Percentiles rank a stretch among this genome's conserved stretches.
These are phyloP conservation scores for Pluvialis apricaria DNA, from an alignment of 2,113 vertebrate genomes.

Conservation along the genomic window DNA sequence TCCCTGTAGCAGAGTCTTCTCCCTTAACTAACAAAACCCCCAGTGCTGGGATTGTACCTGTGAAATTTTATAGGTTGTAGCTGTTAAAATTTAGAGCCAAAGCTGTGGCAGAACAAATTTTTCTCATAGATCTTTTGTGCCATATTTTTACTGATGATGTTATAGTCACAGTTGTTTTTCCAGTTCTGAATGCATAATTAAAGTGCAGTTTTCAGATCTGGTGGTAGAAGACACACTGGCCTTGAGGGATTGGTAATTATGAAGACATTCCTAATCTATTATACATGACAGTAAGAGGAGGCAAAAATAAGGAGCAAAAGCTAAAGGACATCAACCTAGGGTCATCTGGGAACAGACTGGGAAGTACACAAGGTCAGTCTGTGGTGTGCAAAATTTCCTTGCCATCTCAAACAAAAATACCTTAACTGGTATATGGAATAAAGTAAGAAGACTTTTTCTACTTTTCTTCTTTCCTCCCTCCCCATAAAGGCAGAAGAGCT, in stretches of 20 bases:
- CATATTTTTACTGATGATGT: neutral
- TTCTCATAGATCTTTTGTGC: neutral
- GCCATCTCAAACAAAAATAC: neutral
- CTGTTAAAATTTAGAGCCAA: neutral
- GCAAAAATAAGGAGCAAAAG: conserved; percentile 17
- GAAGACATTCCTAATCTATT: conserved; percentile 52
- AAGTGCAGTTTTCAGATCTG: conserved; percentile 29
- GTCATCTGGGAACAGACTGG: neutral
- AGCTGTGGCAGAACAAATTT: neutral
- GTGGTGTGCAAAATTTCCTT: neutral
- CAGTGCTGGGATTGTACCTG: neutral
- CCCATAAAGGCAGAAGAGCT: neutral
- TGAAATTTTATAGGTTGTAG: neutral
- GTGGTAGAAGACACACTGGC: conserved; percentile 13
- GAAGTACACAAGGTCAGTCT: neutral
- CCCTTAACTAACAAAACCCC: neutral
- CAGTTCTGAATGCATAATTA: conserved; percentile 45
- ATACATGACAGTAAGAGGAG: conserved; percentile 32
- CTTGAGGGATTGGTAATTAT: conserved; percentile 49
- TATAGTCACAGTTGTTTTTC: conserved; percentile 29
- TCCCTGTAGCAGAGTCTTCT: neutral
- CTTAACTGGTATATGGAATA: neutral
- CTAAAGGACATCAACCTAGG: neutral
- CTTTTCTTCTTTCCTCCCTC: neutral
- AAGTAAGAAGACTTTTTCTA: neutral